Evolutionary conservation across 2,888 invertebrate genomes (phyloP).

Genomic region (Andrena flavipes): DNA sequence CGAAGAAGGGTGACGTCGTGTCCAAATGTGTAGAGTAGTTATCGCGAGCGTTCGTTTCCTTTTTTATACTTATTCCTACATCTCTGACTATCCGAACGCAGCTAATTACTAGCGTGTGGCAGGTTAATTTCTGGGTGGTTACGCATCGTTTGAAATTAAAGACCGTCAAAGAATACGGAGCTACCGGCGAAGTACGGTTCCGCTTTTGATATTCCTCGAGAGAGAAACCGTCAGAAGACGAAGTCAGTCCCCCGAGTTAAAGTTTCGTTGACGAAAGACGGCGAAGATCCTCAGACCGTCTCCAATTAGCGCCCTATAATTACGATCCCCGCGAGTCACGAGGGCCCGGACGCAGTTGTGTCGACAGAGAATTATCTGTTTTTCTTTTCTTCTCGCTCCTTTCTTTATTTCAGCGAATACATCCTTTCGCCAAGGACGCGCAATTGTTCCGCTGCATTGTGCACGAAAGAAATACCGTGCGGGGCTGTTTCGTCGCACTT

Average conservation of each 20-base stretch:
- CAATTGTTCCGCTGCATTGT: constrained; percentile 11
- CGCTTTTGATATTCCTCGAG: constrained; percentile 47
- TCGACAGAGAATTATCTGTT: constrained; percentile 58
- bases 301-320: constrained; percentile 69
- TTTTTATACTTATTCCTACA: constrained; percentile 1
- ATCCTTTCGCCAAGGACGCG: neutral
- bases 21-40: neutral
- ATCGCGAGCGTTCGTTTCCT: neutral
- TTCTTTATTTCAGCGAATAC: neutral
- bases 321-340: constrained; percentile 56
- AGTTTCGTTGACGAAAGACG: constrained; percentile 48
- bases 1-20: neutral
- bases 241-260: constrained; percentile 27
- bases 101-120: constrained; percentile 44
- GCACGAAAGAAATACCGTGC: neutral
- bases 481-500: neutral
- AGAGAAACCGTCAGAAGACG: constrained; percentile 29
- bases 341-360: constrained; percentile 31
- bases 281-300: constrained; percentile 55
- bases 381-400: constrained; percentile 9
- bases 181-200: constrained; percentile 18
- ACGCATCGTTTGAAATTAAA: constrained; percentile 53
- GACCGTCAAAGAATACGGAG: constrained; percentile 48
- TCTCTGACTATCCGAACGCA: constrained; percentile 21
- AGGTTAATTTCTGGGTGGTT: constrained; percentile 51